Base-by-base conservation (phyloP, 1,140 invertebrate species). In the Limonius californicus region DNA sequence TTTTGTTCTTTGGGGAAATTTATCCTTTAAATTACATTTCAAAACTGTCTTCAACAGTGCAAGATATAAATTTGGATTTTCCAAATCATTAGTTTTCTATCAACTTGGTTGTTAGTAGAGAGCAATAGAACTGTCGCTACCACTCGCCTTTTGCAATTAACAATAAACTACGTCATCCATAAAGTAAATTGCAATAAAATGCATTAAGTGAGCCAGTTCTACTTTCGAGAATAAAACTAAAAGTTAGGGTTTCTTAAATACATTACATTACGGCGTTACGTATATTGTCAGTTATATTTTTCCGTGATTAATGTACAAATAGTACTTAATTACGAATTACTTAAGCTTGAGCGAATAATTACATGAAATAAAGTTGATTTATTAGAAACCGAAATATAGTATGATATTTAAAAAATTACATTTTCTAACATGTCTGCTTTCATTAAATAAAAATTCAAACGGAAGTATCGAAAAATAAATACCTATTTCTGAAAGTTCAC, bases 111-210 rank as follows among this genome's bases (percentile, higher is more conserved):
- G 45, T 50, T 50, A 19, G 45, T 50, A 50, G 45, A 50, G 45
- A 7, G 45, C 45, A 18, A 50, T 50, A 50, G 45, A 50, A 14
- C 45, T 50, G 45, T 50, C 45, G 45, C 45, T 50, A 50, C 45
- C 45, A 50, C 45, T 50, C 45, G 45, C 45, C 45, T 50, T 19
- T 50, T 50, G 45, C 45, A 50, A 50, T 50, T 50, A 50, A 50
- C 45, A 50, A 50, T 50, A 50, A 50, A 50, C 16, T 50, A 50
- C 45, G n/a, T 21, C 16, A 50, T 50, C 45, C 45, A 50, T 50
- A 50, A 50, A 50, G 45, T n/a, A 50, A 15, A 21, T 50, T 50
- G 20, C 45, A 50, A 50, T 50, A 21, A 50, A 50, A 50, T 50
- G 20, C n/a, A 50, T 50, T 50, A 50, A 50, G 7, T 9, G n/a